Percentiles rank a stretch among this genome's conserved stretches.
These are phyloP conservation scores for Drosophila subsilvestris DNA, from an alignment of 2,888 invertebrate genomes.

Conservation along the genomic window DNA sequence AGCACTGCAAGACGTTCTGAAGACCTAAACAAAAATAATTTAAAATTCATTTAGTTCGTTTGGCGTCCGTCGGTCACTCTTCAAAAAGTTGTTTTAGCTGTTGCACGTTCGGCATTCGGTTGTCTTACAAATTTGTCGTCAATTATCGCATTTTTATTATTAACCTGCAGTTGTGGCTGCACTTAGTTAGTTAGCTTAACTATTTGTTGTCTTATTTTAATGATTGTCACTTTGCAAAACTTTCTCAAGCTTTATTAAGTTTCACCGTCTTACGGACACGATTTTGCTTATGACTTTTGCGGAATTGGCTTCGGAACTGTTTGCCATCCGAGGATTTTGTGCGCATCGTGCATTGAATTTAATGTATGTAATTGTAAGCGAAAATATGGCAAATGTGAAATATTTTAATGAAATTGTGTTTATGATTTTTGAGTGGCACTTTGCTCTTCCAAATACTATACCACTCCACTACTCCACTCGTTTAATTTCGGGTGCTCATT, in stretches of 20 bases:
- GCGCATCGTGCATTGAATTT: conserved; percentile 72
- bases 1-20: conserved; percentile 13
- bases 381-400: conserved; percentile 23
- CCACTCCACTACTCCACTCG: too few species aligned
- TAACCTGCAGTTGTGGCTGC: conserved; percentile 35
- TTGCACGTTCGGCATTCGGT: conserved; percentile 51
- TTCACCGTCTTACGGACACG: conserved; percentile 70
- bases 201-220: conserved; percentile 43
- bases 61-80: conserved; percentile 15
- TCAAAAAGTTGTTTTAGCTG: conserved; percentile 26
- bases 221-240: conserved; percentile 72
- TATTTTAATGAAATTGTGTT: conserved; percentile 29
- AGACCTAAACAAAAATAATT: conserved; percentile 22
- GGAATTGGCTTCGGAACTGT: conserved; percentile 73
- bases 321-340: conserved; percentile 71
- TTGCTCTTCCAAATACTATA: too few species aligned
- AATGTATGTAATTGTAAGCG: conserved; percentile 58
- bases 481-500: neutral
- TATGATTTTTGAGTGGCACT: too few species aligned
- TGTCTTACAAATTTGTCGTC: conserved; percentile 68
- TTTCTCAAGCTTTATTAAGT: conserved; percentile 80
- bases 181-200: conserved; percentile 29
- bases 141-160: conserved; percentile 68
- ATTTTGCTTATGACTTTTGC: conserved; percentile 76
- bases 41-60: conserved; percentile 31